These are phyloP conservation scores for Mycteria americana DNA, from an alignment of 2,797 vertebrate genomes.

Conservation along the genomic window DNA sequence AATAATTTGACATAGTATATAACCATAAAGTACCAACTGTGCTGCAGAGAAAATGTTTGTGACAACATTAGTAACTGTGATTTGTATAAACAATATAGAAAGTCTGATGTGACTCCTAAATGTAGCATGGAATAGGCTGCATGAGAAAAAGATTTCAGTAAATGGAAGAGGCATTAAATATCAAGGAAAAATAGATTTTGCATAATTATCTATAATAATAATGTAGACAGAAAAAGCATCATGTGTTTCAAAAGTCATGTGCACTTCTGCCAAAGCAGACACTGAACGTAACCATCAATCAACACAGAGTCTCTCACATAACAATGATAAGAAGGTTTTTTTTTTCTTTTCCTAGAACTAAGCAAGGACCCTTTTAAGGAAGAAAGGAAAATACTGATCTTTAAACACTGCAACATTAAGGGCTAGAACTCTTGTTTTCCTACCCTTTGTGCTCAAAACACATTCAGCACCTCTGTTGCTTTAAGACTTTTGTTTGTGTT, in stretches of 20 bases:
- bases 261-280: background rate
- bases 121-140: background rate
- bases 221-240: background rate
- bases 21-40: background rate
- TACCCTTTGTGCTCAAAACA: background rate
- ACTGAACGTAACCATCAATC: background rate
- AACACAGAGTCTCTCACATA: background rate
- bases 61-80: background rate
- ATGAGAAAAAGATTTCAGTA: background rate
- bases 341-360: background rate
- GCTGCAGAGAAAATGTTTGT: background rate
- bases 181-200: background rate
- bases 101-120: background rate
- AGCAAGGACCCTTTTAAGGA: background rate
- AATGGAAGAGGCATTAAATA: background rate
- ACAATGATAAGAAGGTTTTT: background rate
- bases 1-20: background rate
- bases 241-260: background rate
- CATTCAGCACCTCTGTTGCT: background rate
- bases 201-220: background rate
- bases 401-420: background rate
- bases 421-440: background rate
- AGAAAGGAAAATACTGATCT: background rate
- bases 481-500: background rate
- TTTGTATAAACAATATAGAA: constrained; percentile 14